Evolutionary conservation across 1,140 invertebrate species (phyloP), one percentile per base, ranked within the genome.

Genomic region (Arctopsyche grandis): DNA sequence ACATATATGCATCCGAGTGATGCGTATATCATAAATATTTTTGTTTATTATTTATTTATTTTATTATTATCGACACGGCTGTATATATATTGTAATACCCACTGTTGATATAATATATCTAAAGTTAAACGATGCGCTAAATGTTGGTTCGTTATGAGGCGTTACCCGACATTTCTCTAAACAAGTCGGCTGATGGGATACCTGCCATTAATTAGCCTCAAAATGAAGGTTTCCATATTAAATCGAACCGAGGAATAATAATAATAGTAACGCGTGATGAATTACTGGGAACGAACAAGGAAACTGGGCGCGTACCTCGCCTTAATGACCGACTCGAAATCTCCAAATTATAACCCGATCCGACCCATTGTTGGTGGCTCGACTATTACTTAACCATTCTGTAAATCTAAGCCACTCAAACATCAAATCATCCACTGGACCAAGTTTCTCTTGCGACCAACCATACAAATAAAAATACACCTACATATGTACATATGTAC

Each of bases 121-220:
- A 58, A 76, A 76, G 63, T 52, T 66, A 58, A 80, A 80, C 79
- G 75, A 75, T 78, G 73, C 80, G 76, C 73, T 81, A 81, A 81
- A 78, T 71, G 76, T 66, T 60, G 44, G 60, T 74, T 75, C 71
- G 71, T 60, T 38, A 63, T 52, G 77, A 81, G 80, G 80, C 80
- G 80, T 81, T 81, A 58, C 80, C 76, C 29, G 71, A 81, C 80
- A 81, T 77, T 63, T 81, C 76, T 78, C 75, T 77, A 77, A 80
- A 80, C 79, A 80, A 76, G 44, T 48, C 48, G 74, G 74, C 43
- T 58, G 74, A 76, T 76, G 74, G 74, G 74, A 52, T 66, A 76
- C 52, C 74, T 29, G 74, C 74, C 48, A 76, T 76, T 76, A 76
- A 76, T 76, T 48, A 76, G 74, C 26, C 58, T 76, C 52, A 63